Evolutionary conservation across 2,797 vertebrate genomes (phyloP).

Genomic region (Morelia viridis): DNA sequence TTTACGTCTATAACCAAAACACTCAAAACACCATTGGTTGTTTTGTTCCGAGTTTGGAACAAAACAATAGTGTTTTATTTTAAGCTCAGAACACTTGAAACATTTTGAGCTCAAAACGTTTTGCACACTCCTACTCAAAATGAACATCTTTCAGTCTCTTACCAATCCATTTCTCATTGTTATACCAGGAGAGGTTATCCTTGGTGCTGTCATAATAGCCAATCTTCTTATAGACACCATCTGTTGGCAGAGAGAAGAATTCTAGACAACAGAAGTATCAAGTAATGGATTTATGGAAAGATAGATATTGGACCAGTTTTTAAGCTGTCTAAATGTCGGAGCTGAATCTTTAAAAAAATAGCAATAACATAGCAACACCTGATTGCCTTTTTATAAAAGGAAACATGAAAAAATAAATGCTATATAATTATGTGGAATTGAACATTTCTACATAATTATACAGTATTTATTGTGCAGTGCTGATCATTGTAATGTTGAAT

Average conservation of each 20-base stretch:
- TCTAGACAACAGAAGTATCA: background rate
- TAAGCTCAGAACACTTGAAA: background rate
- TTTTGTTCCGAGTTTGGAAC: background rate
- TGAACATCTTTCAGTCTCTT: constrained; percentile 52
- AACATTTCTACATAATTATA: background rate
- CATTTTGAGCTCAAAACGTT: background rate
- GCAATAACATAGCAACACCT: background rate
- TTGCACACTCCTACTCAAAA: background rate
- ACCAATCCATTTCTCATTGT: constrained; percentile 95
- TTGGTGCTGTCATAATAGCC: constrained; percentile 97
- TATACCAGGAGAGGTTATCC: constrained; percentile 93
- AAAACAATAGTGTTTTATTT: background rate
- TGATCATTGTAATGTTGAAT: background rate
- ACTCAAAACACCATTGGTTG: background rate
- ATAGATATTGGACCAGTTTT: background rate
- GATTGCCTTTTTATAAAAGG: background rate
- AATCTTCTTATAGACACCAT: constrained; percentile 94
- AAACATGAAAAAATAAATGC: background rate
- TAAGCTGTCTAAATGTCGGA: background rate
- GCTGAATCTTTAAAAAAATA: background rate
- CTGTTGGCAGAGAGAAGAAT: constrained; percentile 62
- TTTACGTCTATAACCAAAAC: background rate
- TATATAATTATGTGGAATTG: background rate
- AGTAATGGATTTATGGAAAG: background rate
- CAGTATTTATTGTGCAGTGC: background rate